Evolutionary conservation across 2,797 vertebrate genomes (phyloP).

Genomic region (Acipenser ruthenus): DNA sequence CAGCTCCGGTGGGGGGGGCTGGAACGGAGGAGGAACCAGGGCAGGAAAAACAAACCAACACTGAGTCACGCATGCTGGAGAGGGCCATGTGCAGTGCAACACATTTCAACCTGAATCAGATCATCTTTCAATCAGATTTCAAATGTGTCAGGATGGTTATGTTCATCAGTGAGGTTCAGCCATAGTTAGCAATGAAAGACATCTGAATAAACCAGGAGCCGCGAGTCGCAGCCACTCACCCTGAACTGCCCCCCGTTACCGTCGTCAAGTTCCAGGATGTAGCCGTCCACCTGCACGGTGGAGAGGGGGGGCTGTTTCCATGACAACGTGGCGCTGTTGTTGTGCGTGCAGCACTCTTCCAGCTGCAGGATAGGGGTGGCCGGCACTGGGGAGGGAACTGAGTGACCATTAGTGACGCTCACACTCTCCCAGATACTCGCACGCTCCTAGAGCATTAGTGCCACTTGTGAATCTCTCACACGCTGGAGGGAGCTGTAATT

Average conservation of each 20-base stretch:
- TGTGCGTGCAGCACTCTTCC: conserved; percentile 93
- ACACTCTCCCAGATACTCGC: background rate
- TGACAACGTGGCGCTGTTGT: conserved; percentile 93
- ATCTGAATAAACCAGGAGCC: background rate
- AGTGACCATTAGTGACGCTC: conserved; percentile 17
- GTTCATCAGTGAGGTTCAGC: background rate
- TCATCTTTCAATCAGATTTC: too few relatives aligned
- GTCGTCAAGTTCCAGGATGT: conserved; percentile 94
- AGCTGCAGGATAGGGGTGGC: conserved; percentile 91
- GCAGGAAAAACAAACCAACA: too few relatives aligned
- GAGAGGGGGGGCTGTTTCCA: conserved; percentile 97
- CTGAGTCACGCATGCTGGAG: too few relatives aligned
- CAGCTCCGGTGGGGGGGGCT: too few relatives aligned
- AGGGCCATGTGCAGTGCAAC: too few relatives aligned
- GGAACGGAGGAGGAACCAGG: too few relatives aligned
- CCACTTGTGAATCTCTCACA: background rate
- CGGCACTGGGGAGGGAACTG: conserved; percentile 78
- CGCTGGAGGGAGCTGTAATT: background rate
- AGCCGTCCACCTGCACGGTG: conserved; percentile 86
- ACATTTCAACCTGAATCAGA: too few relatives aligned
- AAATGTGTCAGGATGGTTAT: too few relatives aligned
- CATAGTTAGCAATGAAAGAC: background rate
- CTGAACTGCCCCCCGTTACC: conserved; percentile 90
- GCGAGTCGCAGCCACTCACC: conserved; percentile 49
- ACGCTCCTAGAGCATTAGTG: background rate